These are phyloP conservation scores for Cichlasoma orientale DNA, from an alignment of 2,797 vertebrate genomes.

Conservation along the genomic window DNA sequence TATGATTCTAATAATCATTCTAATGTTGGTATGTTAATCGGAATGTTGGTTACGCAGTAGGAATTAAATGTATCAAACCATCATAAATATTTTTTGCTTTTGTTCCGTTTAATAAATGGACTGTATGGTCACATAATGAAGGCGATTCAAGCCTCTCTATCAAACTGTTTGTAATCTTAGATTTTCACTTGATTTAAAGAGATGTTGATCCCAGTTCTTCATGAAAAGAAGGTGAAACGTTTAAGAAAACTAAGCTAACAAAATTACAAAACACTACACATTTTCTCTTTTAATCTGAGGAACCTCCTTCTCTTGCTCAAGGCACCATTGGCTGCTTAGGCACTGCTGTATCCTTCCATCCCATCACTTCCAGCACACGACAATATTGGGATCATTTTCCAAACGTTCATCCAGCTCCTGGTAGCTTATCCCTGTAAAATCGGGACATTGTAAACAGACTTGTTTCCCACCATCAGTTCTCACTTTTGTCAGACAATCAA, in stretches of 20 bases:
- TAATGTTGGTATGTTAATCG: too few species aligned
- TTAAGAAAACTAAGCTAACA: not conserved
- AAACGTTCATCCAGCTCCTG: constrained; percentile 95
- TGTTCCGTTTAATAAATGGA: not conserved
- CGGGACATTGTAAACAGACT: not conserved
- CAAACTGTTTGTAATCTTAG: not conserved
- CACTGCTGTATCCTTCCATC: constrained; percentile 13
- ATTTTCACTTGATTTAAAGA: not conserved
- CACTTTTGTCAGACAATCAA: not conserved
- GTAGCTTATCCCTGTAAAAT: constrained; percentile 92
- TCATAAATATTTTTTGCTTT: not conserved
- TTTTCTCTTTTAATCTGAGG: not conserved
- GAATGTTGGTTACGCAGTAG: not conserved
- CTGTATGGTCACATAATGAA: not conserved
- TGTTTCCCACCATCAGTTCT: not conserved
- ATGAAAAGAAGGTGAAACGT: not conserved
- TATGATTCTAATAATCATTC: not conserved
- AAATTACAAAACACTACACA: constrained; percentile 28
- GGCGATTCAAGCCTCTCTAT: not conserved
- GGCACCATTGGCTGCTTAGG: constrained; percentile 58
- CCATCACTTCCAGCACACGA: constrained; percentile 95
- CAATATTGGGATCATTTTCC: constrained; percentile 97
- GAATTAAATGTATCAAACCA: not conserved
- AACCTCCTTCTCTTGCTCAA: constrained; percentile 13
- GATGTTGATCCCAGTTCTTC: not conserved